Conservation (phyloP, 2,888 invertebrate species). For the Antitype chi region DNA sequence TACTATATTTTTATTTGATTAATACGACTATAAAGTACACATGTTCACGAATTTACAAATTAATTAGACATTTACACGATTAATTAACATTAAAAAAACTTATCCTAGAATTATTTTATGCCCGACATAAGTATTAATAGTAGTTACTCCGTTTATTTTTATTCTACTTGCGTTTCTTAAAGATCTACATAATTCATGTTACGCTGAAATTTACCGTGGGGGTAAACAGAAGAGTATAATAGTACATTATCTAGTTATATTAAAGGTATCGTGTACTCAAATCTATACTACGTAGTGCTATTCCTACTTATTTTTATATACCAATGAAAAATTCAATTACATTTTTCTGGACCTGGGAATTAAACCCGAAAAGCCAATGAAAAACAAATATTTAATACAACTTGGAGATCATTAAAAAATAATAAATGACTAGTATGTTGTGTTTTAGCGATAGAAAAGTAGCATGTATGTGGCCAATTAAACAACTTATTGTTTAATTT, state of each 20-base stretch:
- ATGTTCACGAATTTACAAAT: constrained; percentile 5
- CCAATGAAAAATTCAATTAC: neutral
- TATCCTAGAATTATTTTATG: neutral
- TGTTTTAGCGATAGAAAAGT: neutral
- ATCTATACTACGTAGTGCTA: neutral
- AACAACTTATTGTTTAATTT: neutral
- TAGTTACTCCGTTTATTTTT: constrained; percentile 9
- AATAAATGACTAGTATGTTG: neutral
- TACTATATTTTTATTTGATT: neutral
- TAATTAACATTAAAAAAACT: neutral
- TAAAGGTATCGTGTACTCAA: neutral
- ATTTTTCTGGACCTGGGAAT: neutral
- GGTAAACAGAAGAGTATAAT: neutral
- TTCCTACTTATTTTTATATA: neutral
- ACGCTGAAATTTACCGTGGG: neutral
- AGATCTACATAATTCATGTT: neutral
- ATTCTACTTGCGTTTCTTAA: neutral
- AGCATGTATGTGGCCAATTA: neutral
- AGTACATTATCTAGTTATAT: neutral
- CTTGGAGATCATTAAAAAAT: neutral
- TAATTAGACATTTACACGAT: neutral
- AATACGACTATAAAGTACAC: no score
- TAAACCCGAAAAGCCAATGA: neutral
- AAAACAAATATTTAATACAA: neutral
- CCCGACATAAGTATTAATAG: neutral